Base-by-base conservation (phyloP, 2,888 invertebrate genomes). In the Melikaiella ostensackeni region DNA sequence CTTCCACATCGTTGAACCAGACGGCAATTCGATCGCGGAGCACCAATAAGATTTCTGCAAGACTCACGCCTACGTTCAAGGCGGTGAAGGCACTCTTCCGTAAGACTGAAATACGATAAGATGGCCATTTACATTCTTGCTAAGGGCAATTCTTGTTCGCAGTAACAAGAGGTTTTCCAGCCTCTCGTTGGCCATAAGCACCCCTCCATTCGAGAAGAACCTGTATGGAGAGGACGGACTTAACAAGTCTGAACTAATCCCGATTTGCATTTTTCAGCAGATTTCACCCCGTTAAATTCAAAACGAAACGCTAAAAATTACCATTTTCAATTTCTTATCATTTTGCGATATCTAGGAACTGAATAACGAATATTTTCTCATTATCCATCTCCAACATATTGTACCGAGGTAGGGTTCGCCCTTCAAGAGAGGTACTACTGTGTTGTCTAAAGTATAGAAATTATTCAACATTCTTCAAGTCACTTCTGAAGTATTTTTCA, bases 121-220 rank as follows among this genome's bases (percentile, higher is more conserved):
- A 85, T 81, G 84, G 83, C 85, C 88, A 87, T 88, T 88, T 88
- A 86, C 87, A 88, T 88, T 88, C 85, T 83, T 84, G 82, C 84
- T 84, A 85, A 85, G 83, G 85, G 86, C 86, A 85, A 87, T 88
- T 88, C 84, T 85, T 85, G 83, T 86, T 86, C 80, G 80, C 78
- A 77, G 80, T 88, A 87, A 88, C 86, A 84, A 85, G 85, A 83
- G 78, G 77, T 82, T 84, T 85, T 77, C 75, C 74, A 79, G 78
- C 77, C 79, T 75, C 79, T 76, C 66, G 63, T 61, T 61, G 63
- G 63, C 19, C 61, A 50, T 78, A 80, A 80, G 64, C 76, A 59
- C 62, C 50, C 70, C 57, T 35, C 42, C 50, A 33, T 63, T 35
- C 33, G 33, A 19, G 38, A 46, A 57, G 19, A 19, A 62, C 55